Evolutionary conservation across 2,888 invertebrate species (phyloP), one percentile per base, ranked within the genome.

Genomic region (Phrixothrix hirtus): DNA sequence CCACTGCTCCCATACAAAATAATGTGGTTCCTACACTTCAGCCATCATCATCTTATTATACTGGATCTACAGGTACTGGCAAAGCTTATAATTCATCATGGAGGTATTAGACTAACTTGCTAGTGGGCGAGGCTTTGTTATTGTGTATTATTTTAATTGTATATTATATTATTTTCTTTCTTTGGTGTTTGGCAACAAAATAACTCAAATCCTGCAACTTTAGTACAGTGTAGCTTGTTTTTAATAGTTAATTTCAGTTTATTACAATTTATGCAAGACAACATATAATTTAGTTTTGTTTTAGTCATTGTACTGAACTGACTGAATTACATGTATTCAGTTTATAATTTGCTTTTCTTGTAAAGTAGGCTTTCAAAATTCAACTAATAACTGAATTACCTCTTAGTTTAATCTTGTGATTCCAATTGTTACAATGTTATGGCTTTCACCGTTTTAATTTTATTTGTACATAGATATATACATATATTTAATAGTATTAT

Each of bases 1-100:
- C 79, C 31, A 79, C 81, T 0, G 75, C 73, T 29, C 75, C 73
- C 0, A 71, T 75, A 6, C 77, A 77, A 58, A 77, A 72, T 69
- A 79, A 72, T 64, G 78, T 74, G 11, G 77, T 79, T 26, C 77
- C 78, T 10, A 70, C 75, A 15, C 71, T 78, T 37, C 80, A 78
- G 62, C 75, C 78, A 0, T 78, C 79, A 0, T 78, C 79, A 1
- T 79, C 79, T 1, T 80, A 74, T 62, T 81, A 79, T 70, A 79
- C 80, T 35, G 77, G 77, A 66, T 77, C 78, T 29, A 75, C 79
- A 68, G 78, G 78, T 76, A 72, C 65, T 58, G 63, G 66, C 61
- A 67, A 68, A 65, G 60, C 64, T 66, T 70, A 52, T 52, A 51
- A 38, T 35, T 31, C 45, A 45, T 25, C 51, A 15, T 55, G 55